Conservation (phyloP, 1,140 invertebrate genomes). For the Macrosteles quadrilineatus region DNA sequence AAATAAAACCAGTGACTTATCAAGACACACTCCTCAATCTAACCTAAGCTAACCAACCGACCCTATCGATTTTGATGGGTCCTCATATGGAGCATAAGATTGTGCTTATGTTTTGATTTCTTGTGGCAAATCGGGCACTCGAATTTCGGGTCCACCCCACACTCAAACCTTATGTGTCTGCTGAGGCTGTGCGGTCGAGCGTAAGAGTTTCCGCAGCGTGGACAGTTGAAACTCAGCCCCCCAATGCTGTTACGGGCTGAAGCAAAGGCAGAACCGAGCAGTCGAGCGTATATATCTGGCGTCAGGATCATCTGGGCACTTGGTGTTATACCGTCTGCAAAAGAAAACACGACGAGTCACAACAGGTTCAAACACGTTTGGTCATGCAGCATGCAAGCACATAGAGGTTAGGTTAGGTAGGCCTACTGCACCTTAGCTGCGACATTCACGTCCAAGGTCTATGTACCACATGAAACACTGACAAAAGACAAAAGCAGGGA, state of each 20-base stretch:
- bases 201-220: conserved; percentile 52
- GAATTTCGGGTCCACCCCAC: conserved; percentile 42
- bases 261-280: conserved; percentile 19
- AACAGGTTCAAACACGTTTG: background rate
- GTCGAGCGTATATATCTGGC: conserved; percentile 27
- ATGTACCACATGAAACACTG: conserved; percentile 7
- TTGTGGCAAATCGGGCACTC: conserved; percentile 41
- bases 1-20: no score
- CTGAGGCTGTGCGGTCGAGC: conserved; percentile 37
- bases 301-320: conserved; percentile 29
- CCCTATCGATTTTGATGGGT: conserved; percentile 36
- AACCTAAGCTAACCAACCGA: background rate
- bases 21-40: no score
- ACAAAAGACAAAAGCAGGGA: background rate
- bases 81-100: conserved; percentile 40
- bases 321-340: conserved; percentile 18
- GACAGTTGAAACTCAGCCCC: conserved; percentile 44
- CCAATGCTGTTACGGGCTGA: background rate
- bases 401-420: conserved; percentile 14
- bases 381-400: conserved; percentile 14
- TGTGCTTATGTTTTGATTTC: conserved; percentile 42
- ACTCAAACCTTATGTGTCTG: conserved; percentile 42
- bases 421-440: conserved; percentile 4
- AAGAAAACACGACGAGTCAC: conserved; percentile 6
- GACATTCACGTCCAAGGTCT: background rate